Base-by-base conservation (phyloP, 2,888 invertebrate species). In the Drosophila prostipennis region DNA sequence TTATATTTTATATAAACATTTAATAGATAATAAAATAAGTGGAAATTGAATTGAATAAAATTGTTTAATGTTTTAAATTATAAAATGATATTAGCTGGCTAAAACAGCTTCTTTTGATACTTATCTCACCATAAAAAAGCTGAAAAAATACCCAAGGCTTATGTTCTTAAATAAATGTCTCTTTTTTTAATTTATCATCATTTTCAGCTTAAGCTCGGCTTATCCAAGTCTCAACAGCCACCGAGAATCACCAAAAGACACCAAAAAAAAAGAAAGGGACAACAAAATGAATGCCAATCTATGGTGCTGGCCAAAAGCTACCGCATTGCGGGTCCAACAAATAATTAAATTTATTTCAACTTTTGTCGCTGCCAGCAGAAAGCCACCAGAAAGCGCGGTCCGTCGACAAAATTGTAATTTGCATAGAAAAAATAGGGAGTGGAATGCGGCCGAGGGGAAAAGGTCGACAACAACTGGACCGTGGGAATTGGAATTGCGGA, bases 381-480 rank as follows among this genome's bases (percentile, higher is more conserved):
- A 56, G 74, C 56, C 48, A 36, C 39, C 65, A 42, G 14, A 51
- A 53, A 55, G 51, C 46, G 64, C 49, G 48, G 53, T 52, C 61
- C 59, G 57, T 68, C 75, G 72, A 67, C 78, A 57, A 64, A 56
- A 70, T 78, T 80, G 80, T 80, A 80, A 86, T 83, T 83, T 86
- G 74, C 72, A 77, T 82, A 64, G 39, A 1, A 26, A 61, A 29
- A 29, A 29, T 6, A 14, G 10, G 13, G n/a, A 5, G 11, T 11
- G 59, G 71, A 74, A 65, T 59, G 53, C 23, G 57, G 45, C 19
- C 37, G 34, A 26, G n/a, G 14, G 67, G 37, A 26, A 26, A 69
- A 43, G 69, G 26, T 55, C 39, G 54, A 61, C 51, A 51, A 34
- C 64, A 53, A 45, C 32, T 29, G 49, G 40, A 29, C 40, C 48